Evolutionary conservation across 2,113 vertebrate species (phyloP), one percentile per base, ranked within the genome.

Genomic region (Empidonax alnorum): DNA sequence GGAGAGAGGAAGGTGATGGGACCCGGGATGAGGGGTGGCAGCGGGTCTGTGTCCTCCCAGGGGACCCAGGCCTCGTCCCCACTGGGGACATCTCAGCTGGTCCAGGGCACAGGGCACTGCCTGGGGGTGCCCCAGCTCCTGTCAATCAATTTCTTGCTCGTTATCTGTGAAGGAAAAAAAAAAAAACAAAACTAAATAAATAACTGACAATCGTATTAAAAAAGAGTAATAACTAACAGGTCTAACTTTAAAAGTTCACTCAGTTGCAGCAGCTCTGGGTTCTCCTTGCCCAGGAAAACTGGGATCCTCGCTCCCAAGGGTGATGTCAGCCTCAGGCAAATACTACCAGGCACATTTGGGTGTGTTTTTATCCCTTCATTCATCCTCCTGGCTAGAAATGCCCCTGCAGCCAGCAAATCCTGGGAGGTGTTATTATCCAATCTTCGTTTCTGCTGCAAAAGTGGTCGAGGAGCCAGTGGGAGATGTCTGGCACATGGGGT

Each of bases 61-160:
- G 15, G 61, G 20, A 79, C 47, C 42, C 0, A 2, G 12, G 56
- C 31, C 14, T 33, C 2, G 0, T 63, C 47, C 46, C 68, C 11
- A 6, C 14, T 1, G 8, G 41, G n/a, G 71, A 82, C 42, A 42
- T 24, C 30, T 72, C 4, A 0, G 81, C 52, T 63, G 71, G 66
- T 53, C 25, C 30, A 31, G 49, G 49, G 59, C 81, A 79, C 52
- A 30, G 27, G 55, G 61, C 1, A 12, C 25, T 21, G 19, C 55
- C 12, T 49, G 19, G 63, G 68, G 27, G 14, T 28, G 35, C 46
- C 61, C 44, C 68, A 82, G 31, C 55, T 56, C 58, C 55, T 2
- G 0, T 97, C 95, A 97, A 86, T 95, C 95, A 6, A 97, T 94
- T 62, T 97, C 96, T 88, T 96, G 93, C 35, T 96, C 96, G 0